A percentile compares a stretch with the other conserved stretches of the same genome.
These are phyloP conservation scores for Orestias chungarensis DNA, from an alignment of 2,797 vertebrate species.

Conservation along the genomic window DNA sequence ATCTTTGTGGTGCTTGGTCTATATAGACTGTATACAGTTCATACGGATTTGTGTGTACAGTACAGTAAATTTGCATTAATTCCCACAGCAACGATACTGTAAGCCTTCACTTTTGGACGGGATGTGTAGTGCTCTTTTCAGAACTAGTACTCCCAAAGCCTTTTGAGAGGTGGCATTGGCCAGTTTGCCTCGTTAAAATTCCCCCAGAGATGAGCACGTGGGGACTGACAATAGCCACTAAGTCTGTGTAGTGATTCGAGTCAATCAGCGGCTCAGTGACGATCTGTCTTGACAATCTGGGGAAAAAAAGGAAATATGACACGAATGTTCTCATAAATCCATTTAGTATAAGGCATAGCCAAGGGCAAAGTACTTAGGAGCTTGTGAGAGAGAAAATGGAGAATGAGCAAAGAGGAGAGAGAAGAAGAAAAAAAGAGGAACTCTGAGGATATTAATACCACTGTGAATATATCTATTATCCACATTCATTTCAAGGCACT, in stretches of 20 bases:
- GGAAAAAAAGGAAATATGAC: slow-evolving; percentile 84
- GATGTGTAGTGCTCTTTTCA: slow-evolving; percentile 68
- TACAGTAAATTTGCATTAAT: slow-evolving; percentile 10
- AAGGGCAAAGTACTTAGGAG: slow-evolving; percentile 82
- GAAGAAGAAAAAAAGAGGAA: slow-evolving; percentile 70
- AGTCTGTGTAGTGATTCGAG: slow-evolving; percentile 76
- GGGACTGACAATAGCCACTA: slow-evolving; percentile 72
- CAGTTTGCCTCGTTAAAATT: slow-evolving; percentile 78
- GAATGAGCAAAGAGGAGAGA: slow-evolving; percentile 50
- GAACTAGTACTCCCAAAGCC: slow-evolving; percentile 60
- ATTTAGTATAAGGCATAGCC: slow-evolving; percentile 83
- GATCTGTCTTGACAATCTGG: slow-evolving; percentile 80
- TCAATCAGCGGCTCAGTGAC: slow-evolving; percentile 76
- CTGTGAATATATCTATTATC: slow-evolving; percentile 84
- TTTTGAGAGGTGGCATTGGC: slow-evolving; percentile 73
- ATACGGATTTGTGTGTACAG: neutral
- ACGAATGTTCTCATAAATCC: slow-evolving; percentile 85
- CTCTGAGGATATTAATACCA: slow-evolving; percentile 82
- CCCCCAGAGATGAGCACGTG: slow-evolving; percentile 74
- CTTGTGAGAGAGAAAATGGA: slow-evolving; percentile 77
- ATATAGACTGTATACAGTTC: neutral
- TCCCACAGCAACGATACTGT: slow-evolving; percentile 15
- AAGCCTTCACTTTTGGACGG: slow-evolving; percentile 27
- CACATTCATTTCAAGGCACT: slow-evolving; percentile 78
- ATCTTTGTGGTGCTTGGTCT: neutral